Conservation (phyloP, 2,113 vertebrate genomes). For the Oceanodroma tethys region DNA sequence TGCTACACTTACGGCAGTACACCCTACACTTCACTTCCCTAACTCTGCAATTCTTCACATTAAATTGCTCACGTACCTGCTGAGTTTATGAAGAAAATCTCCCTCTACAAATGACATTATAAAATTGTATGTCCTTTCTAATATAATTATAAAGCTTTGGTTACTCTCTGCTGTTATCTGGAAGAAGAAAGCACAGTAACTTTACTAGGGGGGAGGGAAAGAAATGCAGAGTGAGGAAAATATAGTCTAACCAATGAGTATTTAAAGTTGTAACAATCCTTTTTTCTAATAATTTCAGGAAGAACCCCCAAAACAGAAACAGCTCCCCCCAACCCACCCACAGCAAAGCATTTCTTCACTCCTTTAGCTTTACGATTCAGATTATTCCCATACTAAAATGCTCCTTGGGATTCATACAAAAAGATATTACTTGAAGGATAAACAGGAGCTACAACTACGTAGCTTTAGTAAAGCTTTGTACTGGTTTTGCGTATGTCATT, state of each 20-base stretch:
- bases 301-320: background rate
- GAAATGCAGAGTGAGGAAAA: background rate
- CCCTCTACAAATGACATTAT: background rate
- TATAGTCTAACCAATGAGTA: background rate
- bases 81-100: background rate
- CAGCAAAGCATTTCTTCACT: background rate
- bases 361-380: background rate
- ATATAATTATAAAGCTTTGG: background rate
- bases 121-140: background rate
- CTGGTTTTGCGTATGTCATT: conserved; percentile 27
- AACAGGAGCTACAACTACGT: background rate
- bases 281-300: background rate
- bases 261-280: background rate
- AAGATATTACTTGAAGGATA: background rate
- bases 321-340: background rate
- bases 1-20: background rate
- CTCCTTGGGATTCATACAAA: background rate
- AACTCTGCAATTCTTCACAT: background rate
- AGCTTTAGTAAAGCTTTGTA: conserved; percentile 5
- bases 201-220: background rate
- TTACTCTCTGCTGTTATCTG: background rate
- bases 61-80: background rate
- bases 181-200: background rate
- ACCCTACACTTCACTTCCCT: background rate
- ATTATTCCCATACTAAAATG: background rate